Conservation (phyloP, 2,797 vertebrate genomes). For the Taenioides sp. region DNA sequence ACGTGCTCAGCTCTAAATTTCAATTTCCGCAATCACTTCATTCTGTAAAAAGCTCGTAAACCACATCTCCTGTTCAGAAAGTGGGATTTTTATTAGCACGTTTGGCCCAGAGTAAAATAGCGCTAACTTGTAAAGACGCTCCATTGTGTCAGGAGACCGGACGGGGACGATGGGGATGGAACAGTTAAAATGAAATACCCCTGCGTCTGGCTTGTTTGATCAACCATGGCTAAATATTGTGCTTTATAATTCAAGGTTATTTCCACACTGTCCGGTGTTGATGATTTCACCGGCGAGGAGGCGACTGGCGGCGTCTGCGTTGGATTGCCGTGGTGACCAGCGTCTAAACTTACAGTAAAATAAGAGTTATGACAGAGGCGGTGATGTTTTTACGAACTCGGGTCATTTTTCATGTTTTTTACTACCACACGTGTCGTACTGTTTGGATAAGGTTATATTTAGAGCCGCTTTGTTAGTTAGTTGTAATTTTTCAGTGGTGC, state of each 20-base stretch:
- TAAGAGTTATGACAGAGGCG: not conserved
- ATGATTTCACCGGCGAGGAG: conserved; percentile 52
- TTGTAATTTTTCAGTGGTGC: not conserved
- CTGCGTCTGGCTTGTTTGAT: conserved; percentile 33
- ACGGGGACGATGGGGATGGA: conserved; percentile 10
- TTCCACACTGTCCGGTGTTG: conserved; percentile 46
- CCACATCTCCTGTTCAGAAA: conserved; percentile 54
- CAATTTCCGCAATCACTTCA: conserved; percentile 73
- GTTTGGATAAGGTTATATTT: conserved; percentile 6
- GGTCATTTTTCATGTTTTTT: conserved; percentile 6
- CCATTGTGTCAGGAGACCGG: conserved; percentile 46
- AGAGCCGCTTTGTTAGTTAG: conserved; percentile 2
- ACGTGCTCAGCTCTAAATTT: conserved; percentile 65
- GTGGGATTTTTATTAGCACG: conserved; percentile 64
- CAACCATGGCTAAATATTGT: conserved; percentile 22
- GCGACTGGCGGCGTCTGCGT: conserved; percentile 45
- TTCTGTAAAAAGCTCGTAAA: conserved; percentile 78
- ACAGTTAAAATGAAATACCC: conserved; percentile 69
- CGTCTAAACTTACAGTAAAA: conserved; percentile 13
- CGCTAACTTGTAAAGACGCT: conserved; percentile 54
- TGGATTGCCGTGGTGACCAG: conserved; percentile 36
- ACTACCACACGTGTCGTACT: not conserved
- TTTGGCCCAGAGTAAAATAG: conserved; percentile 69
- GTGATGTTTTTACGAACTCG: conserved; percentile 1
- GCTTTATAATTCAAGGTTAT: conserved; percentile 57